Conservation (phyloP, 2,797 vertebrate genomes). For the Enoplosus armatus region DNA sequence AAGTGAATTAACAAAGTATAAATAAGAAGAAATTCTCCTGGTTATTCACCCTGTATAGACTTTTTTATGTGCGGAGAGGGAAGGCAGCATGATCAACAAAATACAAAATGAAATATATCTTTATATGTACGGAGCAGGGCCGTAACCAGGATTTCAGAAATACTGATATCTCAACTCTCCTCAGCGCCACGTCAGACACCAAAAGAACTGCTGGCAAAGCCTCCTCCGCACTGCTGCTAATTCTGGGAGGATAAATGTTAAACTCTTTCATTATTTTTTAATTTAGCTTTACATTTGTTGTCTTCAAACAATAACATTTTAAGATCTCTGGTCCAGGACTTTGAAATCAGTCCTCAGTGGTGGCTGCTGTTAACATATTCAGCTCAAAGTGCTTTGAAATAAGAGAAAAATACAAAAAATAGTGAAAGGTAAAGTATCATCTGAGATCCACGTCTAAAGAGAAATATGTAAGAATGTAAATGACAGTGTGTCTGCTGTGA, state of each 20-base stretch:
- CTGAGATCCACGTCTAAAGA: not conserved
- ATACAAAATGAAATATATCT: not conserved
- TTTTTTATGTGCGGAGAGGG: no score
- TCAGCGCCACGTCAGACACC: no score
- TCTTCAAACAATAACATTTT: not conserved
- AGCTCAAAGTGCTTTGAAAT: not conserved
- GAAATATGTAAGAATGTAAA: conserved; percentile 22
- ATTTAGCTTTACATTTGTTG: not conserved
- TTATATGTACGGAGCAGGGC: not conserved
- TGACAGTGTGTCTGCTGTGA: not conserved
- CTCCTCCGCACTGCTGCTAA: not conserved
- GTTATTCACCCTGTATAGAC: no score
- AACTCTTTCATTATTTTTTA: not conserved
- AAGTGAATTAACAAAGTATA: no score
- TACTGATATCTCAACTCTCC: no score
- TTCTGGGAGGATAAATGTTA: not conserved
- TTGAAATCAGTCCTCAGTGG: not conserved
- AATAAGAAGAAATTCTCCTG: no score
- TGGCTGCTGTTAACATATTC: no score
- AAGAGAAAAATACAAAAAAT: not conserved
- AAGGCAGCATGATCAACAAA: no score
- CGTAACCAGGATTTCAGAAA: no score
- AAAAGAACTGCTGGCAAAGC: no score
- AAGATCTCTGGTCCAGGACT: not conserved
- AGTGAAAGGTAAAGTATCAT: not conserved